A percentile compares a stretch with the other conserved stretches of the same genome.
These are phyloP conservation scores for Scaptomyza parva DNA, from an alignment of 2,888 invertebrate genomes.

Conservation along the genomic window DNA sequence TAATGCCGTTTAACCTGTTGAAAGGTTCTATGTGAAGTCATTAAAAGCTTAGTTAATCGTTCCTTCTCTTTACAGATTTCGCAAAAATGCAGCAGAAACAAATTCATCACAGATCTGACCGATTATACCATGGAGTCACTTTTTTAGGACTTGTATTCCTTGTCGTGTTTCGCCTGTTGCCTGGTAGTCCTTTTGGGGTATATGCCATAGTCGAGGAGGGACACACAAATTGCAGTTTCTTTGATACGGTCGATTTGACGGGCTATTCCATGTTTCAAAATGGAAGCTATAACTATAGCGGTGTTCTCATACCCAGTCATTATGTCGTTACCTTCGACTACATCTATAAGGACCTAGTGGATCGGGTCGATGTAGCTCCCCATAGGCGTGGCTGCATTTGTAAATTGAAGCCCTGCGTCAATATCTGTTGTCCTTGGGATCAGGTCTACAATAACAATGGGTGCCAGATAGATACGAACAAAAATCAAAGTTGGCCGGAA, in stretches of 20 bases:
- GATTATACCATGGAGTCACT: slow-evolving; percentile 64
- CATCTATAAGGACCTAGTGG: slow-evolving; percentile 58
- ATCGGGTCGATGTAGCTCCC: slow-evolving; percentile 65
- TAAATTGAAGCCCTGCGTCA: slow-evolving; percentile 81
- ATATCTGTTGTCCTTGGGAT: slow-evolving; percentile 83
- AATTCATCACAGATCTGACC: slow-evolving; percentile 43
- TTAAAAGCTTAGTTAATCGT: neutral
- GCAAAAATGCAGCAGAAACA: slow-evolving; percentile 51
- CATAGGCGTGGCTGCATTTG: slow-evolving; percentile 84
- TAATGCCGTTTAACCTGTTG: slow-evolving; percentile 32
- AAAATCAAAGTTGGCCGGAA: slow-evolving; percentile 67
- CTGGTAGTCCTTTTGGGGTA: slow-evolving; percentile 57
- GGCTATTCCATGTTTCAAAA: slow-evolving; percentile 69
- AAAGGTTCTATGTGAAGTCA: neutral
- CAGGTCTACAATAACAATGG: slow-evolving; percentile 42
- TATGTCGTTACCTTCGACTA: slow-evolving; percentile 79
- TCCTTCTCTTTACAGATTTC: slow-evolving; percentile 23
- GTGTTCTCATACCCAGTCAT: slow-evolving; percentile 76
- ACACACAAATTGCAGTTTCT: slow-evolving; percentile 74
- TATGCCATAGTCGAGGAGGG: slow-evolving; percentile 46
- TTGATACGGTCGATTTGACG: slow-evolving; percentile 83
- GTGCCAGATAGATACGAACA: slow-evolving; percentile 44
- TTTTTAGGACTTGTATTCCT: slow-evolving; percentile 52
- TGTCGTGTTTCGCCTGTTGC: slow-evolving; percentile 56
- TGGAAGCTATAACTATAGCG: slow-evolving; percentile 81